Evolutionary conservation across 2,888 invertebrate genomes (phyloP).

Genomic region (Drosophila austrosaltans): DNA sequence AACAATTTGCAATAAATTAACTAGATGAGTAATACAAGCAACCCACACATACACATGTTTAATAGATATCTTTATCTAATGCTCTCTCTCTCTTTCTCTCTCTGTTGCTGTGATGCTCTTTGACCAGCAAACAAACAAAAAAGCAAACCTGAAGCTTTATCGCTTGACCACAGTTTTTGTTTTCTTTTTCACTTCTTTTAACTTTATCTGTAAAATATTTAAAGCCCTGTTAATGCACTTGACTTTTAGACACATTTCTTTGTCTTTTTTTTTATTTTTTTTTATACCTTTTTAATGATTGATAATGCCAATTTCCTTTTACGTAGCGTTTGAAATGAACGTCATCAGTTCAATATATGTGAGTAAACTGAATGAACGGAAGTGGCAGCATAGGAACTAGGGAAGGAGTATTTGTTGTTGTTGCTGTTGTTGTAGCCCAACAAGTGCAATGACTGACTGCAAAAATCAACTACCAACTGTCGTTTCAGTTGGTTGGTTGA

Average conservation of each 20-base stretch:
- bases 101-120: constrained; percentile 24
- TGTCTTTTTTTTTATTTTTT: constrained; percentile 30
- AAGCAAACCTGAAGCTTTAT: constrained; percentile 20
- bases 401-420: not conserved
- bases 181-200: constrained; percentile 22
- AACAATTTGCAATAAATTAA: constrained; percentile 17
- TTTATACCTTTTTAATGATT: constrained; percentile 45
- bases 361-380: constrained; percentile 43
- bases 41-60: constrained; percentile 2
- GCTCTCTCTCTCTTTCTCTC: not conserved
- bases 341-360: constrained; percentile 5
- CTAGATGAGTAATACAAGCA: constrained; percentile 39
- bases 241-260: constrained; percentile 17
- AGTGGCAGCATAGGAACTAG: constrained; percentile 25
- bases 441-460: constrained; percentile 50
- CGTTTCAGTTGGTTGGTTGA: constrained; percentile 65
- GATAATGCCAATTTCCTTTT: constrained; percentile 71
- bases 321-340: constrained; percentile 16
- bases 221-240: constrained; percentile 40
- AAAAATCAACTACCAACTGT: constrained; percentile 1
- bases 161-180: constrained; percentile 37
- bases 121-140: constrained; percentile 12
- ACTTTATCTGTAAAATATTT: constrained; percentile 7
- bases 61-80: not conserved
- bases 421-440: constrained; percentile 13